These are phyloP conservation scores for Podotricha telesiphe DNA, from an alignment of 2,888 invertebrate genomes.

Conservation along the genomic window DNA sequence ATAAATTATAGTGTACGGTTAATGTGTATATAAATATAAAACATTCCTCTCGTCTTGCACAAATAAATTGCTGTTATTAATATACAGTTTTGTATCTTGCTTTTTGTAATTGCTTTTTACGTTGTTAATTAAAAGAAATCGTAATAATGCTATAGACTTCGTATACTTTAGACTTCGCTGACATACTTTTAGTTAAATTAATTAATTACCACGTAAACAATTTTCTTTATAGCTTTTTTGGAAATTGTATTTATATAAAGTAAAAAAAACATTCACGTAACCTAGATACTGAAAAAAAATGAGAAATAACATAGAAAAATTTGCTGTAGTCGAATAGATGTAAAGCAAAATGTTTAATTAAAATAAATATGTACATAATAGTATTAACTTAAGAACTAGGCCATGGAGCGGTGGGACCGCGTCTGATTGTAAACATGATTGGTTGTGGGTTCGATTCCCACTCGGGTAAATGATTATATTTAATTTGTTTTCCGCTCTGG, in stretches of 20 bases:
- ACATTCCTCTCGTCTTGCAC: background rate
- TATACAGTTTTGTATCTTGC: slow-evolving; percentile 22
- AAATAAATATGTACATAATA: background rate
- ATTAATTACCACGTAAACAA: background rate
- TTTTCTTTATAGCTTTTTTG: background rate
- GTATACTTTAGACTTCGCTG: background rate
- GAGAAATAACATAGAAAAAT: background rate
- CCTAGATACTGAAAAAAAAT: background rate
- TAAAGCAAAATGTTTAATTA: background rate
- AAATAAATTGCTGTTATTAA: slow-evolving; percentile 10
- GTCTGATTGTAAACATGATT: too few species aligned
- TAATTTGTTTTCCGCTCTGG: too few species aligned
- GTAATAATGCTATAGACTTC: background rate
- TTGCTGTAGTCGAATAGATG: background rate
- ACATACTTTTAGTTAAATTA: background rate
- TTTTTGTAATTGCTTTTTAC: slow-evolving; percentile 17
- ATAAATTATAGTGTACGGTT: background rate
- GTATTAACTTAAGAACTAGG: background rate
- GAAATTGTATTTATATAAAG: background rate
- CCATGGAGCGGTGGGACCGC: too few species aligned
- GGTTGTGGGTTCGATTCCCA: too few species aligned
- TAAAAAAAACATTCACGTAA: background rate
- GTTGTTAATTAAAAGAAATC: slow-evolving; percentile 25
- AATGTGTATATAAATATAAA: background rate
- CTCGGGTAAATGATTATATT: too few species aligned